Base-by-base conservation (phyloP, 1,140 invertebrate species). In the Drosophila kikkawai region DNA sequence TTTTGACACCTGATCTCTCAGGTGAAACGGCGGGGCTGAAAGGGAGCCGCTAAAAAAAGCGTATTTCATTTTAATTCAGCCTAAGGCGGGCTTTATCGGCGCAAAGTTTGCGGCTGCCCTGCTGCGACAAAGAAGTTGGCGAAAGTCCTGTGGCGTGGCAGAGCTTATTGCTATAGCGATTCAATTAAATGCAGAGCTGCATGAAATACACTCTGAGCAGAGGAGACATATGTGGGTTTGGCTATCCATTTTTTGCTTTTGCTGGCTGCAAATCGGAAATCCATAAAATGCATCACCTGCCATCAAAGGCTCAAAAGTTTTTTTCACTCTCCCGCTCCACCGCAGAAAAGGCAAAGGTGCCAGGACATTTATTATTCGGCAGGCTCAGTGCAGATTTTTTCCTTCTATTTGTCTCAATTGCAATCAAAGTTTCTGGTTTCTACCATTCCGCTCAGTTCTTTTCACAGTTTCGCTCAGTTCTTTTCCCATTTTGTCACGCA, bases 141-240 rank as follows among this genome's bases (percentile, higher is more conserved):
- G 39, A 65, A 64, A 57, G 57, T 55, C 57, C 65, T 51, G 79
- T 45, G 60, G 47, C 53, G 19, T 45, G 55, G 53, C 65, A 65
- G 47, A 56, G 70, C 73, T 59, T 79, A 61, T 60, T 79, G 65
- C 79, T 79, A 64, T 79, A 65, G 82, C 82, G 76, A 87, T 86
- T 87, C 83, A 87, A 87, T 87, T 87, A 87, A 87, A 87, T 79
- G 83, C 83, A 87, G 79, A 87, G 83, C 83, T 82, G 71, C 83
- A 87, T 87, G 83, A 87, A 87, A 87, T 80, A 80, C 84, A 82
- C 68, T 87, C 74, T 82, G 71, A 50, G 22, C 32, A 11, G 8
- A 29, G 39, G 3, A 55, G 63, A 50, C 12, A 57, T 44, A 51
- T 55, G 73, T 48, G 55, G 29, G 64, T 15, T 41, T 7, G 41